Evolutionary conservation across 2,113 vertebrate genomes (phyloP), one percentile per base, ranked within the genome.

Genomic region (Girardinichthys multiradiatus): DNA sequence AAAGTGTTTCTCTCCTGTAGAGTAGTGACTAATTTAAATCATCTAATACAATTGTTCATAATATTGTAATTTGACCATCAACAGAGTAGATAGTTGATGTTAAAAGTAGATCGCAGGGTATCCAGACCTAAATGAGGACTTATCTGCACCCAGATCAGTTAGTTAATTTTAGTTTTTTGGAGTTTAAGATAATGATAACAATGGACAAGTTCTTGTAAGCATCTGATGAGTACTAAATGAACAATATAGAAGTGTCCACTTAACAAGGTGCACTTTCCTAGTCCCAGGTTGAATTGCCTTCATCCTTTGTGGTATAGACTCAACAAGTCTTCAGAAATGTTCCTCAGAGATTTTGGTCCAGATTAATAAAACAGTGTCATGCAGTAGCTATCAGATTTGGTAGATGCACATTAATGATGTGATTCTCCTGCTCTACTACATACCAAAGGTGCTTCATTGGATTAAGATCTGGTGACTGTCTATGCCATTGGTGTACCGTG

Each of bases 11-110:
- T 78, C 68, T 66, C 54, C 31, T 68, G 17, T 45, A 63, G 75
- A 77, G 62, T 75, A 26, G 73, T 64, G 68, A 68, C 30, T 61
- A 75, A 80, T 82, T 73, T 83, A 68, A 76, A 65, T 54, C 30
- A 62, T 75, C 77, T 79, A 42, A 60, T 78, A 79, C 28, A 62
- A 0, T 10, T 64, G 48, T 73, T 68, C 70, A 57, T 69, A 31
- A 65, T 71, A 58, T 65, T 39, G 66, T 82, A 48, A 59, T 74
- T 60, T 54, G 57, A 26, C 54, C 27, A 69, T 61, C 48, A 54
- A 24, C 7, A 54, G 24, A 8, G 8, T 54, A 7, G 2, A n/a
- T 8, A 54, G 48, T 54, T 54, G 24, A 54, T 17, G 17, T 12
- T 39, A 24, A 51, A 51, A 21, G 21, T 8, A 7, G 21, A 51